phyloP scores from a whole-genome alignment of 1,140 invertebrate genomes.

The Pissodes strobi region DNA sequence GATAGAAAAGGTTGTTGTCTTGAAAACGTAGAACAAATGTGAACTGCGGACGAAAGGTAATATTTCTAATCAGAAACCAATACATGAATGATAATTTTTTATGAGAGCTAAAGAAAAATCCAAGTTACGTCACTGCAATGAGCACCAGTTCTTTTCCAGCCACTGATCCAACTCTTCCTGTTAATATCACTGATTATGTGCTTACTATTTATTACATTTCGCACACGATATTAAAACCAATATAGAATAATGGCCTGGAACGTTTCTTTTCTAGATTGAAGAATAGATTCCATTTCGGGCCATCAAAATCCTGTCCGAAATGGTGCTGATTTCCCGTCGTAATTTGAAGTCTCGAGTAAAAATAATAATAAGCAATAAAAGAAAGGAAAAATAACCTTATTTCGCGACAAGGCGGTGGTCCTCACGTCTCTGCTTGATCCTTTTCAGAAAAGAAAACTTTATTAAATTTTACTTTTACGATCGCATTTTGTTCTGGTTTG shows the following conservation, averaged over 20 bases:
- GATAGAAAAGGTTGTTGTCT: too few species aligned
- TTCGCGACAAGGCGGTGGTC: constrained; percentile 30
- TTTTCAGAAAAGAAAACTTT: constrained; percentile 38
- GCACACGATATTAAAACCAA: background rate
- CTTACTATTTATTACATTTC: too few species aligned
- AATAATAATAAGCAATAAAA: constrained; percentile 41
- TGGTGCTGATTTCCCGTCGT: constrained; percentile 13
- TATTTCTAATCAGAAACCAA: too few species aligned
- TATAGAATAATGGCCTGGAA: background rate
- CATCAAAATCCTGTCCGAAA: constrained; percentile 17
- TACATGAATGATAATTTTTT: too few species aligned
- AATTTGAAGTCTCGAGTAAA: constrained; percentile 25
- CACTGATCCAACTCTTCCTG: too few species aligned
- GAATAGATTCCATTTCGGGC: background rate
- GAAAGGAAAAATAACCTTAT: constrained; percentile 35
- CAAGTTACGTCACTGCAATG: too few species aligned
- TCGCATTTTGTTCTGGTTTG: constrained; percentile 38
- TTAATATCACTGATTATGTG: too few species aligned
- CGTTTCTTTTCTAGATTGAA: background rate
- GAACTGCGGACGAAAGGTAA: too few species aligned
- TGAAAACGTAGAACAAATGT: too few species aligned
- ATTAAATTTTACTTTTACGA: constrained; percentile 41
- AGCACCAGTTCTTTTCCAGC: too few species aligned
- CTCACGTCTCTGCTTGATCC: constrained; percentile 28
- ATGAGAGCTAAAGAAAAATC: too few species aligned